Evolutionary conservation across 2,888 invertebrate species (phyloP).

Genomic region (Blastobasis adustella): DNA sequence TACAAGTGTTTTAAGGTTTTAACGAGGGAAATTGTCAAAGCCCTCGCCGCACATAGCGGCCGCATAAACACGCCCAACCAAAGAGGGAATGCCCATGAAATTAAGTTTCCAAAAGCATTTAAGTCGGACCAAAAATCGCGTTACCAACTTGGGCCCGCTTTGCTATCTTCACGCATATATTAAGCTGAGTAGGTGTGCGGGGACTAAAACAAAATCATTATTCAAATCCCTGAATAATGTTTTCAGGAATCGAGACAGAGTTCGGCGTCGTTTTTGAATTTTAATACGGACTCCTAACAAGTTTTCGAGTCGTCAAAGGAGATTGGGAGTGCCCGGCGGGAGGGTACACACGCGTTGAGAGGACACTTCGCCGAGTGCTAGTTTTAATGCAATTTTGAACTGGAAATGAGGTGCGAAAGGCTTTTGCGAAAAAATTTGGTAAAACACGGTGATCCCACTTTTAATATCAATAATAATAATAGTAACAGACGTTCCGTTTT

Average conservation of each 20-base stretch:
- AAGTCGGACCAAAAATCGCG: constrained; percentile 68
- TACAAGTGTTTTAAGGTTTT: background rate
- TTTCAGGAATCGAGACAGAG: constrained; percentile 67
- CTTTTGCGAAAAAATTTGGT: no score
- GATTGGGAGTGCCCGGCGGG: constrained; percentile 45
- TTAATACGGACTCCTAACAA: constrained; percentile 71
- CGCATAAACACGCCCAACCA: constrained; percentile 39
- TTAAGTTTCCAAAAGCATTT: constrained; percentile 65
- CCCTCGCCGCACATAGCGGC: constrained; percentile 11
- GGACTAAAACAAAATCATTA: constrained; percentile 71
- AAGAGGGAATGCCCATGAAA: constrained; percentile 45
- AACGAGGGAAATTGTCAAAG: constrained; percentile 1
- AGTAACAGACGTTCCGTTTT: no score
- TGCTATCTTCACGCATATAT: constrained; percentile 65
- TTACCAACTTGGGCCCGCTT: constrained; percentile 47
- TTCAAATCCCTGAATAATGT: constrained; percentile 73
- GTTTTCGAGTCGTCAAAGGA: constrained; percentile 69
- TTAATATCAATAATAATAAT: no score
- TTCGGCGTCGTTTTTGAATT: constrained; percentile 72
- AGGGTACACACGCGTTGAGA: constrained; percentile 22
- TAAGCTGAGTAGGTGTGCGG: constrained; percentile 46
- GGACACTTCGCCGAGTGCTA: constrained; percentile 22
- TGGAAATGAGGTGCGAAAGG: background rate
- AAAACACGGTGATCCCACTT: no score
- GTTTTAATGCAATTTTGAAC: background rate